Evolutionary conservation across 2,113 vertebrate genomes (phyloP).

Genomic region (Anoplopoma fimbria): DNA sequence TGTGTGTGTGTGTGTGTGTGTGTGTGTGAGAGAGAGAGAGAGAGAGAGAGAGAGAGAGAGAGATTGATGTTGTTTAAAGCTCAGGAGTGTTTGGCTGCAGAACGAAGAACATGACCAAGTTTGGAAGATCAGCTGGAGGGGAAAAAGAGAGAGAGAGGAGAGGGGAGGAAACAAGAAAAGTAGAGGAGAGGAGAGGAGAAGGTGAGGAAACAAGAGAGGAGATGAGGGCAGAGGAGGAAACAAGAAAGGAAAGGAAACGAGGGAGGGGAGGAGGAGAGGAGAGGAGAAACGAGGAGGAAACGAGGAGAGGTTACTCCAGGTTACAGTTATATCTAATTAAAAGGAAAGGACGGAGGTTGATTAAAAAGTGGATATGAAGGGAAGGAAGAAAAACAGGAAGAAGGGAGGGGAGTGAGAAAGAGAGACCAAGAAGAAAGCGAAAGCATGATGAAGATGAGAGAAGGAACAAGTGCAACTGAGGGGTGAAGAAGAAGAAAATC

Average conservation of each 20-base stretch:
- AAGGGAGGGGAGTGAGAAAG: background rate
- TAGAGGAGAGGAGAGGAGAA: background rate
- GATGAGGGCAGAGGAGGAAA: background rate
- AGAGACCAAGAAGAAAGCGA: constrained; percentile 27
- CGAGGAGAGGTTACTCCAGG: background rate
- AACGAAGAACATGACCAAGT: constrained; percentile 82
- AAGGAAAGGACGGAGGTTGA: background rate
- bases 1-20: constrained; percentile 34
- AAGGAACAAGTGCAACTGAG: background rate
- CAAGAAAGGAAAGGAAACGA: background rate
- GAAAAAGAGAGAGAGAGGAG: background rate
- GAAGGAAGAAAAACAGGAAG: background rate
- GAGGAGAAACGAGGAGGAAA: background rate
- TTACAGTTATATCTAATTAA: background rate
- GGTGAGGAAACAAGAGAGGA: background rate
- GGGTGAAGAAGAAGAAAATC: background rate
- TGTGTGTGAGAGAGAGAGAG: constrained; percentile 27
- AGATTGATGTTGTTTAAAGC: constrained; percentile 73
- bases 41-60: constrained; percentile 38
- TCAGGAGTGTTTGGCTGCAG: constrained; percentile 69
- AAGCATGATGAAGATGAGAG: constrained; percentile 16
- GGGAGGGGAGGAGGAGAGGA: too few species aligned
- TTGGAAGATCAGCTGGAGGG: constrained; percentile 72
- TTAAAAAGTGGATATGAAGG: background rate
- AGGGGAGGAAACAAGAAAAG: background rate